These are phyloP conservation scores for Cyanoramphus novaezelandiae DNA, from an alignment of 2,113 vertebrate species.

Conservation along the genomic window DNA sequence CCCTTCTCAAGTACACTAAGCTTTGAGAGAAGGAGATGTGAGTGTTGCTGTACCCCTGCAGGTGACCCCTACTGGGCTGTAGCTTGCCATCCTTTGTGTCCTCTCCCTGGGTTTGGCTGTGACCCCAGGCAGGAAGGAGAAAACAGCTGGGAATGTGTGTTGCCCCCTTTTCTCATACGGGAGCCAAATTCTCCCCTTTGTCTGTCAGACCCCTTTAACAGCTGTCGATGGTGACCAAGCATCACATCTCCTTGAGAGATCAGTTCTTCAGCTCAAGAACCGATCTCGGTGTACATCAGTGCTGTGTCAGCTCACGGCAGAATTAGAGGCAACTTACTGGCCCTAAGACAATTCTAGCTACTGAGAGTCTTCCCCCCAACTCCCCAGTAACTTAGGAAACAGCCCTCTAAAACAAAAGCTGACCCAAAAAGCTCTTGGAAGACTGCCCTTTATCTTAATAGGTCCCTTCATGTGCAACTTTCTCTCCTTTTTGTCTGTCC, in stretches of 20 bases:
- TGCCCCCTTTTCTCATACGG: not conserved
- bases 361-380: not conserved
- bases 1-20: accelerated
- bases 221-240: not conserved
- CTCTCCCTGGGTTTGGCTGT: not conserved
- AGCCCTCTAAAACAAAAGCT: not conserved
- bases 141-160: not conserved
- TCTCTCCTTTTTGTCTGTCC: not conserved
- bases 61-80: accelerated
- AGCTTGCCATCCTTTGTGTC: not conserved
- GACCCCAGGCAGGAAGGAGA: not conserved
- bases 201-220: not conserved
- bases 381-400: not conserved
- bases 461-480: accelerated
- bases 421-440: not conserved
- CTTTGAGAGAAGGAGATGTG: not conserved
- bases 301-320: not conserved
- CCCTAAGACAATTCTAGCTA: not conserved
- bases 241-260: not conserved
- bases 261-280: not conserved
- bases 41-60: not conserved
- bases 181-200: not conserved
- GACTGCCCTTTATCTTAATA: not conserved
- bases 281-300: not conserved
- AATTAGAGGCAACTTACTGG: not conserved